Base-by-base conservation (phyloP, 2,113 vertebrate species). In the Psephotus haematonotus region DNA sequence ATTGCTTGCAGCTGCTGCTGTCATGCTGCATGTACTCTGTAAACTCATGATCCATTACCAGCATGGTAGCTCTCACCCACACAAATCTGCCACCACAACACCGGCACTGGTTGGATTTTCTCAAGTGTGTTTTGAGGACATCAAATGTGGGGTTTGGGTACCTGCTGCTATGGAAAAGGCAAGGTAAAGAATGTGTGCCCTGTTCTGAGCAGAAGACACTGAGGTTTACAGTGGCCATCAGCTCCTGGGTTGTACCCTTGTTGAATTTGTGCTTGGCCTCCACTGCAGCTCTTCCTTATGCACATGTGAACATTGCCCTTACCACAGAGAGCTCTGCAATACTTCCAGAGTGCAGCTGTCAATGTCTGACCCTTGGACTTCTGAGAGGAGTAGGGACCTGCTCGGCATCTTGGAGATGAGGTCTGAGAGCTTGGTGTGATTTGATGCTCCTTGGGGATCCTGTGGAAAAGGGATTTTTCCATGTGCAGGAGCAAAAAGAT, bases 71-170 rank as follows among this genome's bases (percentile, higher is more conserved):
- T 68, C n/a, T 63, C 57, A 82, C 33, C 25, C 47, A 31, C 37
- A 44, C 47, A 76, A 28, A 50, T 39, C 55, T 5, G 1, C 31
- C 53, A 41, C 0, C 0, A 60, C 35, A 68, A 7, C 7, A 3
- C 17, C 2, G 0, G 20, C 24, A 10, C 7, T 1, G 37, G 37
- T 37, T 37, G 0, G 2, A 1, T 46, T 81, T 88, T 60, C 52
- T 88, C 49, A 49, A 14, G 13, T 24, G 27, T 44, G 17, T 53
- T 80, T 81, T 44, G 52, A 67, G 63, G 59, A 37, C 44, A 55
- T 11, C 22, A 71, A 7, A 44, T 3, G 5, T 15, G n/a, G 17
- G 7, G 4, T 44, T 92, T 53, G 41, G 44, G 43, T 13, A 29
- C 23, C 17, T 82, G 35, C 28, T 86, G 59, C 35, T 43, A 2